Evolutionary conservation across 2,113 vertebrate genomes (phyloP).

Genomic region (Nycticryphes semicollaris): DNA sequence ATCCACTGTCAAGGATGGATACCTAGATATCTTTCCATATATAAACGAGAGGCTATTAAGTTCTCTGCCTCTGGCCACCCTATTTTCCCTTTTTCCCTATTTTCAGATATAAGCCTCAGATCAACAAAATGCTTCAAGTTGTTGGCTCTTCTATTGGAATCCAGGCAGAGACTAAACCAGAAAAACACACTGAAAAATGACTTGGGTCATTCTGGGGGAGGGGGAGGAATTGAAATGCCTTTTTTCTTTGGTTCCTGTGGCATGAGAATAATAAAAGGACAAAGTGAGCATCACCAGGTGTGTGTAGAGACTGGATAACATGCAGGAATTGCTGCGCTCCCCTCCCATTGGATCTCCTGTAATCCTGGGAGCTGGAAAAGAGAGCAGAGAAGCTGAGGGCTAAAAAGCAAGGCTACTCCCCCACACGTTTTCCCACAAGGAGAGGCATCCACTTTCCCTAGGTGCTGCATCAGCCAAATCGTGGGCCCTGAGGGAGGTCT

Average conservation of each 20-base stretch:
- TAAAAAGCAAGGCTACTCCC: not conserved
- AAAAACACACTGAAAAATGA: not conserved
- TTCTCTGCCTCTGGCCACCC: not conserved
- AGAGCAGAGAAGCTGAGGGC: not conserved
- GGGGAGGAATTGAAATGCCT: accelerated
- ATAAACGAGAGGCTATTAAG: not conserved
- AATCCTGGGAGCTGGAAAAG: not conserved
- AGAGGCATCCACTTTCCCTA: not conserved
- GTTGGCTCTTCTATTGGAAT: not conserved
- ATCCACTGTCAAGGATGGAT: not conserved
- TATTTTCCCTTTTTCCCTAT: not conserved
- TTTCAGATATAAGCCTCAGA: not conserved
- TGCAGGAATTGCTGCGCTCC: not conserved
- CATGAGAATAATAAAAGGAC: not conserved
- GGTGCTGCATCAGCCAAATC: not conserved
- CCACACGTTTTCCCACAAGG: not conserved
- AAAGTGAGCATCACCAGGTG: not conserved
- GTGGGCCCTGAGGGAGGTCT: not conserved
- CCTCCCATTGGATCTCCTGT: not conserved
- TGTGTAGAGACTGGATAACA: not conserved
- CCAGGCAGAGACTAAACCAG: not conserved
- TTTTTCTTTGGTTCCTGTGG: not conserved
- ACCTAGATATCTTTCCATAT: not conserved
- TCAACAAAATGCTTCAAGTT: not conserved
- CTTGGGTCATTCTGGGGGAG: not conserved